A percentile compares a stretch with the other conserved stretches of the same genome.
Conservation (phyloP, 1,140 invertebrate species). For the Varroa destructor region DNA sequence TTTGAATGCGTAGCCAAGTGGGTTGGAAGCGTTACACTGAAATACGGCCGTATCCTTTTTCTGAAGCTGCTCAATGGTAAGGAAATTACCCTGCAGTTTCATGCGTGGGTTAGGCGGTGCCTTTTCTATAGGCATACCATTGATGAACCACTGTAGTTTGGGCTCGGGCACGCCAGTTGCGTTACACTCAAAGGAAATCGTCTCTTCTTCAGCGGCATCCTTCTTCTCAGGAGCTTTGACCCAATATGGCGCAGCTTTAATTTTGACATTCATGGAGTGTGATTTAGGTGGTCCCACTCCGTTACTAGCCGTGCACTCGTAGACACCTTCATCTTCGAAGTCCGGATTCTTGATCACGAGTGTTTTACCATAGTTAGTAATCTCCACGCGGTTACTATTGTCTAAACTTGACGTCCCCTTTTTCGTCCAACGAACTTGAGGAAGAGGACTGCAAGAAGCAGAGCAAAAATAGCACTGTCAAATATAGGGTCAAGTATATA, state of each 20-base stretch:
- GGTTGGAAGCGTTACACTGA: constrained; percentile 96
- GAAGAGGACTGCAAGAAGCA: constrained; percentile 46
- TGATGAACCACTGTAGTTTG: constrained; percentile 87
- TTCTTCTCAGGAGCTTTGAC: constrained; percentile 73
- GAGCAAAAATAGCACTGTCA: neutral
- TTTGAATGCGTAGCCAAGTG: constrained; percentile 92
- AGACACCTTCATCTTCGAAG: constrained; percentile 70
- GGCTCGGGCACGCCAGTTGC: constrained; percentile 77
- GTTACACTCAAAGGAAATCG: constrained; percentile 66
- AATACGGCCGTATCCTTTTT: constrained; percentile 92
- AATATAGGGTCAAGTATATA: constrained; percentile 25
- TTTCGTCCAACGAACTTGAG: constrained; percentile 58
- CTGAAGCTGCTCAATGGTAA: constrained; percentile 64
- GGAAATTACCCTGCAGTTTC: constrained; percentile 49
- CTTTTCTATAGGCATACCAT: constrained; percentile 72
- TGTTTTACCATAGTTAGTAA: constrained; percentile 77
- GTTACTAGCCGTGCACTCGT: constrained; percentile 80
- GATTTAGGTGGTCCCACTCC: constrained; percentile 68
- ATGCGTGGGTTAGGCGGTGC: constrained; percentile 57
- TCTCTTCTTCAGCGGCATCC: constrained; percentile 79
- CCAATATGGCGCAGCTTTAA: constrained; percentile 79
- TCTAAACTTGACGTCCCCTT: constrained; percentile 45
- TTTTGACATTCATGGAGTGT: constrained; percentile 64
- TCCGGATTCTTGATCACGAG: constrained; percentile 67
- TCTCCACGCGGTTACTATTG: constrained; percentile 53